Base-by-base conservation (phyloP, 2,113 vertebrate species). In the Turnix velox region DNA sequence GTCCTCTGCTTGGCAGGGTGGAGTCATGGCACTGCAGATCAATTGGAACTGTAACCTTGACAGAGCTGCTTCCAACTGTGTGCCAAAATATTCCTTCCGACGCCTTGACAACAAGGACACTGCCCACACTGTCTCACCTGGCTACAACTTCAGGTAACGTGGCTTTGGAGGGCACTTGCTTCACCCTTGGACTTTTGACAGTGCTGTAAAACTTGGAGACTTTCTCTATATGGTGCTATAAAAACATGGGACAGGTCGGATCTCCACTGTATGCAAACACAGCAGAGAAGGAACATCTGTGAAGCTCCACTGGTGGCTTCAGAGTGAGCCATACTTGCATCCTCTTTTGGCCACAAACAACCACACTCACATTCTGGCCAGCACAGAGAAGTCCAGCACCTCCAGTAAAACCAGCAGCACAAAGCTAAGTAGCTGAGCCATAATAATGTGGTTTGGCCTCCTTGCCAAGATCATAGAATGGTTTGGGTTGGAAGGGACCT, bases 81-180 rank as follows among this genome's bases (percentile, higher is more conserved):
- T 97, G 83, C 98, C 98, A 13, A 97, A 95, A 40, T 99, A 99
- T 63, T 98, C 97, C 92, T 99, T 99, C 96, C 97, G 96, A 6
- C 98, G 98, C 75, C 97, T 99, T 0, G 98, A 99, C 96, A 98
- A 94, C 92, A 98, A 97, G 82, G 92, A 98, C 59, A 18, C 84
- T 4, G 82, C 87, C 43, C 98, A 98, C 88, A 98, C 97, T 0
- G 97, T 99, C 52, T 98, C 98, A 1, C 98, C 98, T 3, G 99
- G 98, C 90, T 98, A 98, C 95, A 99, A 99, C 93, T 99, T 99
- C 97, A 98, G 99, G 98, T 99, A 90, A 43, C 4, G 18, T 4
- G 14, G 40, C 68, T 39, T 3, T 2, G 11, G 33, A 65, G 54
- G 31, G 52, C 43, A 20, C 7, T 28, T 35, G 35, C 10, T 69